phyloP scores from a whole-genome alignment of 2,888 invertebrate species.

The Scrobipalpa atriplicella region DNA sequence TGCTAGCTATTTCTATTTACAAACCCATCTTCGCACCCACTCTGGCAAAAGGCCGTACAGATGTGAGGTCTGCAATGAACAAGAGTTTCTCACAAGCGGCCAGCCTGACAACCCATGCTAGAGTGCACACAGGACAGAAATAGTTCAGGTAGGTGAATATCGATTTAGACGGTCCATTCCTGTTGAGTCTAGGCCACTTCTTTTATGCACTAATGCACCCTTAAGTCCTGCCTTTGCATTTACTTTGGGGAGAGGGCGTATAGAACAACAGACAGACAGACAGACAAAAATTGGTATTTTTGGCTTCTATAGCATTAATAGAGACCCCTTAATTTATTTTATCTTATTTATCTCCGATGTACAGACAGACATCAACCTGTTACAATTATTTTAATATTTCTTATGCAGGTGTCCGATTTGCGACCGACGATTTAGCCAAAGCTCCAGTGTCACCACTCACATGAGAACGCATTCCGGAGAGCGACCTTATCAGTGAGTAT shows the following conservation, averaged over 20 bases:
- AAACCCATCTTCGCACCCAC: constrained; percentile 98
- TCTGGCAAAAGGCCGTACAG: constrained; percentile 96
- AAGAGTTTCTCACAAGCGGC: constrained; percentile 99
- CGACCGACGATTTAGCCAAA: constrained; percentile 98
- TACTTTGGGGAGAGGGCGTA: too few relatives aligned
- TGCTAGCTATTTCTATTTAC: too few relatives aligned
- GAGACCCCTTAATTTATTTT: background rate
- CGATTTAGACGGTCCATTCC: background rate
- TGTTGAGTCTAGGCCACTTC: too few relatives aligned
- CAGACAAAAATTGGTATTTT: too few relatives aligned
- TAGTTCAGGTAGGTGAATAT: constrained; percentile 86
- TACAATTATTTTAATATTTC: constrained; percentile 5
- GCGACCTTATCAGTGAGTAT: constrained; percentile 90
- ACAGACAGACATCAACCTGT: too few relatives aligned
- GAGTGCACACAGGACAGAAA: constrained; percentile 98
- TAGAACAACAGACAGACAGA: too few relatives aligned
- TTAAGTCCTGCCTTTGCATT: too few relatives aligned
- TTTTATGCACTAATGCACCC: constrained; percentile 9
- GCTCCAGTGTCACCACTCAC: constrained; percentile 97
- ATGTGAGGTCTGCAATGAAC: constrained; percentile 96
- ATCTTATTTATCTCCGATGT: too few relatives aligned
- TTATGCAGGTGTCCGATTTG: constrained; percentile 94
- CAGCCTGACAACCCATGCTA: constrained; percentile 97
- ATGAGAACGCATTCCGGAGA: constrained; percentile 99
- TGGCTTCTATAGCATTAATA: too few relatives aligned